These are phyloP conservation scores for Aphaenogaster floridana DNA, from an alignment of 1,140 invertebrate species.

Conservation along the genomic window DNA sequence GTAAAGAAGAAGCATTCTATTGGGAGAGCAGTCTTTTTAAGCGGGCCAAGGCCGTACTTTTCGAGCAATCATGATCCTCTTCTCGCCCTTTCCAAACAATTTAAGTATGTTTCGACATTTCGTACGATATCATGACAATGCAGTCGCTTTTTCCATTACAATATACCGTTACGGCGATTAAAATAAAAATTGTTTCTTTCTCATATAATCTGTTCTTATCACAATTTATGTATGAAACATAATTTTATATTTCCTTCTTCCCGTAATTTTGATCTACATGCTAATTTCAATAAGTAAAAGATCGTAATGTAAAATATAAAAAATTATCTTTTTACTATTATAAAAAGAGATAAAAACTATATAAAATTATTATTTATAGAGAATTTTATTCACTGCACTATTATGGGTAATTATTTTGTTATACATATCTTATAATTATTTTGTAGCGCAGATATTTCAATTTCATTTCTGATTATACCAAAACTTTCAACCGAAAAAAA, in stretches of 20 bases:
- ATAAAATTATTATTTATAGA: neutral
- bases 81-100: conserved; percentile 1
- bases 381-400: neutral
- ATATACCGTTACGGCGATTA: neutral
- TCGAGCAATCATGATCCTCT: neutral
- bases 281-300: neutral
- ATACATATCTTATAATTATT: neutral
- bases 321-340: neutral
- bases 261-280: neutral
- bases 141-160: neutral
- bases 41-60: conserved; percentile 34
- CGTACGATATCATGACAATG: neutral
- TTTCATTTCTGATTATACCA: neutral
- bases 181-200: neutral
- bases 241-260: neutral
- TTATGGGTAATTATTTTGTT: conserved; percentile 1
- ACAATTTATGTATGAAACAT: neutral
- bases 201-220: neutral
- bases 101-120: conserved; percentile 13
- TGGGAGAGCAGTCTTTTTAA: conserved; percentile 21
- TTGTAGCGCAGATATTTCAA: neutral
- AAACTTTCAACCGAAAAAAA: neutral
- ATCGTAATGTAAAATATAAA: neutral
- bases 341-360: neutral
- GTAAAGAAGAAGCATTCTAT: conserved; percentile 4